Evolutionary conservation across 2,797 vertebrate genomes (phyloP), one percentile per base, ranked within the genome.

Genomic region (Phoxinus dragarum): DNA sequence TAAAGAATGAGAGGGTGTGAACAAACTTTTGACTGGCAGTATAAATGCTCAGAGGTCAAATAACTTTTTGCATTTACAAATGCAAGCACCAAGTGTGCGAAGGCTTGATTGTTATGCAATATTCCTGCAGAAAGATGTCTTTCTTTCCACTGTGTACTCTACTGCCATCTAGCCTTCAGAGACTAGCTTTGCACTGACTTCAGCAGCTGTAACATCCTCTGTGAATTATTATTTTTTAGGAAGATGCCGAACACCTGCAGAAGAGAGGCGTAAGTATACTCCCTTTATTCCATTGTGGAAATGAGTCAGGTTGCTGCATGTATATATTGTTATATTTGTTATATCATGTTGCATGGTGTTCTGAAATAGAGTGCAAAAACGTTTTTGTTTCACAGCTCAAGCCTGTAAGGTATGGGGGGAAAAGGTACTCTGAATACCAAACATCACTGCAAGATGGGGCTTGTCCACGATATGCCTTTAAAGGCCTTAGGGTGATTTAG

Each of bases 181-280:
- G n/a, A 38, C 23, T 7, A 34, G 11, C 47, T 64, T 67, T 64
- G 31, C n/a, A 31, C 31, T 16, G 14, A 40, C 12, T 76, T 80
- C 12, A 42, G 31, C 9, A n/a, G 31, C 23, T 59, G 5, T 83
- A 68, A 80, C 74, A 82, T 27, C 38, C 31, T 78, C 40, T 61
- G 8, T 40, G 68, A 84, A 84, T 81, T 78, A 90, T 91, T 71
- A 93, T 90, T 73, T 38, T 81, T 81, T 93, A 98, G 97, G 95
- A 90, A 94, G 91, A 92, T 98, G 97, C 93, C 93, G 90, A 87
- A 92, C 19, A 47, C 75, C 78, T 3, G 23, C 82, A 16, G 92
- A 90, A 69, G 95, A 95, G 83, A 96, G 93, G 95, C 91, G 97
- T 98, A 92, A 44, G 93, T 85, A 85, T 54, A 16, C 47, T 5